Evolutionary conservation across 2,888 invertebrate genomes (phyloP).

Genomic region (Yponomeuta cagnagella): DNA sequence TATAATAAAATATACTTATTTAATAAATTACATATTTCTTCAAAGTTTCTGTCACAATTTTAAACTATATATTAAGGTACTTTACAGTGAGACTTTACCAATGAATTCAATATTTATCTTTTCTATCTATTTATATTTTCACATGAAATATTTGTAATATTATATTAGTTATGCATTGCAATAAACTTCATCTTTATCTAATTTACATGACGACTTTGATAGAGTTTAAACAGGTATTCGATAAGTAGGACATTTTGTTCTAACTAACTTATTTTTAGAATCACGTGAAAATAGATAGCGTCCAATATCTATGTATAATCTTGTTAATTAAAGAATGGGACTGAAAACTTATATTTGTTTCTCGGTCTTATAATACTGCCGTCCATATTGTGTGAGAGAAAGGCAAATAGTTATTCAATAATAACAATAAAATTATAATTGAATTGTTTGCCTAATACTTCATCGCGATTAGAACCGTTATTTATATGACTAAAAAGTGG

Average conservation of each 20-base stretch:
- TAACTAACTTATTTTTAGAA: background rate
- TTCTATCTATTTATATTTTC: conserved; percentile 8
- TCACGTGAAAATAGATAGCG: background rate
- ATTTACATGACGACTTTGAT: background rate
- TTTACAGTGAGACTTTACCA: conserved; percentile 15
- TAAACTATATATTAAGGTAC: background rate
- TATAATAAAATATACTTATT: background rate
- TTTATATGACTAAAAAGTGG: no score
- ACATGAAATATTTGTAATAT: background rate
- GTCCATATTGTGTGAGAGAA: no score
- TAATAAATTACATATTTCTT: background rate
- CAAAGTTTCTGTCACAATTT: background rate
- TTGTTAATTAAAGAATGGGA: no score
- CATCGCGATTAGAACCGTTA: no score
- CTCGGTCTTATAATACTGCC: no score
- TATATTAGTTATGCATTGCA: background rate
- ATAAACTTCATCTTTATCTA: background rate
- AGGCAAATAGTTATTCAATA: no score
- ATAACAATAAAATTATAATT: no score
- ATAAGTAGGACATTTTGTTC: background rate
- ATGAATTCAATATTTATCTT: conserved; percentile 17
- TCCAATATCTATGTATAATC: background rate
- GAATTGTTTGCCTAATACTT: no score
- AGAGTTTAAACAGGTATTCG: background rate
- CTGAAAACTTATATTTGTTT: no score